Evolutionary conservation across 2,888 invertebrate genomes (phyloP), one percentile per base, ranked within the genome.

Genomic region (Agriopis aurantiaria): DNA sequence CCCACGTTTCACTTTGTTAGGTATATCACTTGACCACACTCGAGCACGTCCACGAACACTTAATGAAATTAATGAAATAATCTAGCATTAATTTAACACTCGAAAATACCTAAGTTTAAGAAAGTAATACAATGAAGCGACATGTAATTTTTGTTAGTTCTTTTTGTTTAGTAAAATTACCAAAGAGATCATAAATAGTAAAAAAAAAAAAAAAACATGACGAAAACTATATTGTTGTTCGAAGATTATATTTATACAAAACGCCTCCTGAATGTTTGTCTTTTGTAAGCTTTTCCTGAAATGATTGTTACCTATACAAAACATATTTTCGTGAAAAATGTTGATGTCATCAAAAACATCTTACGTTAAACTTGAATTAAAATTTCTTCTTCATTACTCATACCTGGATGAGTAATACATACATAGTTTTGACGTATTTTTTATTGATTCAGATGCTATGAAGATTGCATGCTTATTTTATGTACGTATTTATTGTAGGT

Each of bases 341-440:
- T 41, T 65, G 43, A 69, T 61, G 69, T 69, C 56, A 65, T 69
- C 11, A 17, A 60, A 49, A 64, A 43, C 23, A n/a, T 60, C 51
- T 65, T 56, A 60, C 68, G 68, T 64, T 53, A 59, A 67, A 49
- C 52, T 56, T 57, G 48, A 65, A 62, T 48, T 52, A 66, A 63
- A 73, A 70, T 73, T 70, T 70, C 66, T 64, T 40, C 60, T 71
- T 59, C 55, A 66, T 70, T 72, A 75, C 71, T 75, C 69, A 71
- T 62, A 59, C 70, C 43, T 59, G 56, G 49, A 82, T 89, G 89
- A 89, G 84, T 88, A 88, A 90, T 87, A 80, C 76, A 90, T 86
- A 78, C 76, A 90, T 86, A 78, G 78, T 76, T 84, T 84, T 91
- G 91, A 92, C 91, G 91, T 90, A 85, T 84, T 74, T 83, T 80